Evolutionary conservation across 2,113 vertebrate species (phyloP).

Genomic region (Oreotragus oreotragus): DNA sequence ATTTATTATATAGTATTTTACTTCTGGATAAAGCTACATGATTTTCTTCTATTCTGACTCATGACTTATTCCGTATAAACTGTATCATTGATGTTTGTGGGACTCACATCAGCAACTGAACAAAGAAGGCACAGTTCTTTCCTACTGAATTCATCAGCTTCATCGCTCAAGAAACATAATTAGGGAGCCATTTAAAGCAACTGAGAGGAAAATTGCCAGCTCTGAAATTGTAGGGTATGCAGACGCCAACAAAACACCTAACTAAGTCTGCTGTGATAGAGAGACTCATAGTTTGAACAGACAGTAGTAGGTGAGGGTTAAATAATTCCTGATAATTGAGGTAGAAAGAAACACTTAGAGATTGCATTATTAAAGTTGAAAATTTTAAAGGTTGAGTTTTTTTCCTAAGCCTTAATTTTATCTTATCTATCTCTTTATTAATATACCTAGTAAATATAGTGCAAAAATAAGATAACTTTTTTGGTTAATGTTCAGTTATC

Average conservation of each 20-base stretch:
- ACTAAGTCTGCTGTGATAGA: conserved; percentile 14
- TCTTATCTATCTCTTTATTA: background rate
- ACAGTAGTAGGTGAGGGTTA: background rate
- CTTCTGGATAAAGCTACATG: background rate
- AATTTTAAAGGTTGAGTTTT: background rate
- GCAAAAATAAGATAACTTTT: conserved; percentile 13
- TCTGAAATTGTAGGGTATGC: conserved; percentile 28
- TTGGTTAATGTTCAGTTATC: conserved; percentile 6
- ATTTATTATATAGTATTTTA: background rate
- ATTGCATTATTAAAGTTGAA: background rate
- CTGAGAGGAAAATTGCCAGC: background rate
- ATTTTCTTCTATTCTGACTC: background rate
- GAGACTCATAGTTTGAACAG: conserved; percentile 28
- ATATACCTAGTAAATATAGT: conserved; percentile 15
- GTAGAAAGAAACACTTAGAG: background rate
- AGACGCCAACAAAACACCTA: conserved; percentile 32
- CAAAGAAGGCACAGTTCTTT: background rate
- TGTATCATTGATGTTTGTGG: background rate
- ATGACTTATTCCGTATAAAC: background rate
- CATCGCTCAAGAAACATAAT: background rate
- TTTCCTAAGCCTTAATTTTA: conserved; percentile 25
- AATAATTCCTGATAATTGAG: conserved; percentile 1
- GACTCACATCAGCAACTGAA: background rate
- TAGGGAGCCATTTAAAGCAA: background rate
- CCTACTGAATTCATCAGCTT: background rate